Base-by-base conservation (phyloP, 2,797 vertebrate genomes). In the Microctenopoma stevenorrisi region DNA sequence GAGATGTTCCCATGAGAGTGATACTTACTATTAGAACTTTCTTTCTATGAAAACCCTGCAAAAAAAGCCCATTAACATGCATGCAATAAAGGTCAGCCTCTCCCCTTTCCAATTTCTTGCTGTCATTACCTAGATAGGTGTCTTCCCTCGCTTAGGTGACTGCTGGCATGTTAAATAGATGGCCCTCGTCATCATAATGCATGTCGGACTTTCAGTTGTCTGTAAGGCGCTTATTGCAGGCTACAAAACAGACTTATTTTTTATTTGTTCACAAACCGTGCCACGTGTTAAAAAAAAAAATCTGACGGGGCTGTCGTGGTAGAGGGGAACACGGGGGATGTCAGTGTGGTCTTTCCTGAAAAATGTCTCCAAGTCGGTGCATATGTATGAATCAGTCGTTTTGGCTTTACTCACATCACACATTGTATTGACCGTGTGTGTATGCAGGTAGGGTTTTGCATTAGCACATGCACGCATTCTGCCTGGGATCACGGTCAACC, bases 401-500 rank as follows among this genome's bases (percentile, higher is more conserved):
- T 80, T 64, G 16, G 50, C 66, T 59, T 42, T 46, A 57, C 56
- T 52, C 49, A 48, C 67, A 62, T 76, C 54, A 40, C 38, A 53
- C 5, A 14, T 10, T 65, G 61, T 67, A 69, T 57, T 26, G 1
- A 53, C 48, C 55, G 18, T 69, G 53, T 62, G 60, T 55, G 33
- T 53, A 4, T 72, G 76, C 44, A 80, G 72, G 74, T 86, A 47
- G 50, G 60, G 51, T 78, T 79, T 84, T 87, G 78, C 86, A 88
- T 91, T 81, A 83, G 73, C 57, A 58, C 74, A 83, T 86, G 78
- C 82, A 81, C 74, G 77, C 74, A 82, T 86, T 88, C 80, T 52
- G 49, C 68, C 81, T 69, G 64, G 74, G 64, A 85, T 88, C 47
- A 53, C 78, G 65, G 78, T 88, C 73, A 76, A 76, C 79, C 82